phyloP scores from a whole-genome alignment of 2,113 vertebrate genomes.

The Myxocyprinus asiaticus region DNA sequence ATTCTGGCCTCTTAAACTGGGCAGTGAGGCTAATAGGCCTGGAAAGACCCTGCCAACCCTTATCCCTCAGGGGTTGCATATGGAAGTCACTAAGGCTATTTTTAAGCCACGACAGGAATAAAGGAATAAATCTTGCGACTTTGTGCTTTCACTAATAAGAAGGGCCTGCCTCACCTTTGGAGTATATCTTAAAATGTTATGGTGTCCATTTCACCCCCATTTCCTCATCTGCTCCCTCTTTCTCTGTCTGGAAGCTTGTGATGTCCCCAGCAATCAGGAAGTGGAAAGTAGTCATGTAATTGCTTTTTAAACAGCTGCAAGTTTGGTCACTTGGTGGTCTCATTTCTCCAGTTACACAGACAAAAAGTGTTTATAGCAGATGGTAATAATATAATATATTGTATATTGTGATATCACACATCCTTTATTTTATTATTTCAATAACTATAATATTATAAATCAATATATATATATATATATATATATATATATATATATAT shows the following conservation, averaged over 20 bases:
- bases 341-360: conserved; percentile 45
- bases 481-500: no score
- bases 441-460: no score
- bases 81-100: conserved; percentile 92
- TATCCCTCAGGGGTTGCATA: conserved; percentile 82
- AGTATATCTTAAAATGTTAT: conserved; percentile 83
- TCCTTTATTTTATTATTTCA: no score
- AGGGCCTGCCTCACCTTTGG: conserved; percentile 77
- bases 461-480: no score
- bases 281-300: conserved; percentile 79
- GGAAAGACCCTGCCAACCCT: conserved; percentile 81
- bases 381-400: no score
- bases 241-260: conserved; percentile 67
- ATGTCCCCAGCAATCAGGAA: conserved; percentile 75
- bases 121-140: conserved; percentile 89
- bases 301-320: conserved; percentile 80
- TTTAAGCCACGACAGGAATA: conserved; percentile 81
- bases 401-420: conserved; percentile 46
- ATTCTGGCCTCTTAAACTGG: conserved; percentile 74
- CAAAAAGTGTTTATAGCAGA: neutral
- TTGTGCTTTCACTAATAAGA: conserved; percentile 88
- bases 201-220: conserved; percentile 79
- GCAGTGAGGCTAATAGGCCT: conserved; percentile 82
- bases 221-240: conserved; percentile 50
- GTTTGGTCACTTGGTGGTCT: conserved; percentile 74